These are phyloP conservation scores for Anableps anableps DNA, from an alignment of 2,797 vertebrate genomes.

Conservation along the genomic window DNA sequence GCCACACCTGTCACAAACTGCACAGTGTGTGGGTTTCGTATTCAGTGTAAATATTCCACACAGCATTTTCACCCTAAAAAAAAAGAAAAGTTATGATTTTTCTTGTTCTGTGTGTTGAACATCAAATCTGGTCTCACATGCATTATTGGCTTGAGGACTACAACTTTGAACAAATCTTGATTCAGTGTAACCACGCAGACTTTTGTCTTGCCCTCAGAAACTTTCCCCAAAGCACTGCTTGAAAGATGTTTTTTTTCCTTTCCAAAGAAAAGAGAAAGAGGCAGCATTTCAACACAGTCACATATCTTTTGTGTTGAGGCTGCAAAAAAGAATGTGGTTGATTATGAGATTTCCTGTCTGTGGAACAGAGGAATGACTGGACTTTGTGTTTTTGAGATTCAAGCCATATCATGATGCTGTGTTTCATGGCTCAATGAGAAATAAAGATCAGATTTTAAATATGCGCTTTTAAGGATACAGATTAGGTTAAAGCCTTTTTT, in stretches of 20 bases:
- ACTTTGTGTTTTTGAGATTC: conserved; percentile 34
- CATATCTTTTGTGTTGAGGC: conserved; percentile 32
- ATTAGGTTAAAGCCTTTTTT: no score
- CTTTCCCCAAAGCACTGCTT: background rate
- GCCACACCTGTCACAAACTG: conserved; percentile 9
- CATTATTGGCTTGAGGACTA: background rate
- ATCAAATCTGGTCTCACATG: background rate
- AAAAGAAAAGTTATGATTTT: background rate
- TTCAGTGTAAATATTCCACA: conserved; percentile 4
- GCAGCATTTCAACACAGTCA: background rate
- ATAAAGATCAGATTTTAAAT: conserved; percentile 25
- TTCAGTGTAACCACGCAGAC: background rate
- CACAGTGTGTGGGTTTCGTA: background rate
- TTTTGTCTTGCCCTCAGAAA: background rate
- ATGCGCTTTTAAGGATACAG: background rate
- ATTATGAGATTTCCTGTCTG: conserved; percentile 27
- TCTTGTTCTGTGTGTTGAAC: background rate
- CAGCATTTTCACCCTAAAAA: conserved; percentile 7
- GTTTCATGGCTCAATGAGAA: background rate
- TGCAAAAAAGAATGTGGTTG: conserved; percentile 18
- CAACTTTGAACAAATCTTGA: background rate
- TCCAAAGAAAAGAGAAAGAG: conserved; percentile 15
- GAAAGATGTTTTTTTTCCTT: background rate
- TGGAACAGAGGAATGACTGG: background rate
- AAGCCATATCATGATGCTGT: conserved; percentile 7